Percentiles rank a stretch among this genome's conserved stretches.
Conservation (phyloP, 2,888 invertebrate genomes). For the Hypselothyrea guttata region DNA sequence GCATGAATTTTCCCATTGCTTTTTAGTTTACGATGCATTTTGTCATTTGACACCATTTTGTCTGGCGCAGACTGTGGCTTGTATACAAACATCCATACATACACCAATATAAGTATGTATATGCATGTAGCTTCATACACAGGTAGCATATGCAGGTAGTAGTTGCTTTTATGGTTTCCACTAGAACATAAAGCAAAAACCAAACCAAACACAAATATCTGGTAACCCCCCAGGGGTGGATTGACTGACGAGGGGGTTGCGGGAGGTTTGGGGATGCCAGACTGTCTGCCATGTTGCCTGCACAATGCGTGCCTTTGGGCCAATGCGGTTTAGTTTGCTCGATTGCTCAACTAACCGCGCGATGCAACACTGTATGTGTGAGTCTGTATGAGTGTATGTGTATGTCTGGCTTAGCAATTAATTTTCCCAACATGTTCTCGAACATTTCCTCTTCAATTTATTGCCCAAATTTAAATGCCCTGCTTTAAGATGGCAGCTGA, state of each 20-base stretch:
- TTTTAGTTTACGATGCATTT: constrained; percentile 64
- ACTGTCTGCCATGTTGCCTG: constrained; percentile 46
- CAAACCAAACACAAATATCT: constrained; percentile 51
- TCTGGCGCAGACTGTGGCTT: constrained; percentile 44
- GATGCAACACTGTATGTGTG: constrained; percentile 19
- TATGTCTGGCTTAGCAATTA: constrained; percentile 51
- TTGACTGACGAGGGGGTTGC: not conserved
- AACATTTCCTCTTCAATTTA: constrained; percentile 19
- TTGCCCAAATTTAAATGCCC: constrained; percentile 52
- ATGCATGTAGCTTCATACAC: constrained; percentile 17
- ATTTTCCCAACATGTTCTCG: constrained; percentile 46
- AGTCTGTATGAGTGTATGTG: not conserved
- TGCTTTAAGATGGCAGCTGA: constrained; percentile 40
- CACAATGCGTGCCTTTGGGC: constrained; percentile 48
- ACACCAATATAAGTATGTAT: not conserved
- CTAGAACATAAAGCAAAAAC: constrained; percentile 37
- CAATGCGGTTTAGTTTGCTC: constrained; percentile 61
- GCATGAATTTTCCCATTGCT: constrained; percentile 39
- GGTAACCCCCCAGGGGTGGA: constrained; percentile 4
- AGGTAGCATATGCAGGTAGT: constrained; percentile 22
- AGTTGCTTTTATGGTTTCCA: constrained; percentile 69
- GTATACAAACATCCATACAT: constrained; percentile 5
- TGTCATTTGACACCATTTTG: constrained; percentile 75
- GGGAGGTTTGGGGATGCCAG: constrained; percentile 10
- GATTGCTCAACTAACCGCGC: constrained; percentile 70